Evolutionary conservation across 2,888 invertebrate genomes (phyloP).

Genomic region (Suillia variegata): DNA sequence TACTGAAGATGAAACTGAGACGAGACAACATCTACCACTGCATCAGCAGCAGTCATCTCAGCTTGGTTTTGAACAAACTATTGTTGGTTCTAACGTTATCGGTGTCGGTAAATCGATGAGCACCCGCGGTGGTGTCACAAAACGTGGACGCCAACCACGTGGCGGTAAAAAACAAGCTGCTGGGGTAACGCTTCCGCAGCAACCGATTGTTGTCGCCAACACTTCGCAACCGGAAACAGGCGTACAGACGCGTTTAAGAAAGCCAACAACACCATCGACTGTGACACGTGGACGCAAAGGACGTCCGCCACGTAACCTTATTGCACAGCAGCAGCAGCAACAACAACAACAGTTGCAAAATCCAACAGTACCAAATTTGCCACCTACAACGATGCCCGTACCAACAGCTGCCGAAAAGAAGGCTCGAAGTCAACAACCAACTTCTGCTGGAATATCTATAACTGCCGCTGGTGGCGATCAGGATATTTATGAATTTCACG

Average conservation of each 20-base stretch:
- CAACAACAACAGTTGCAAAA: conserved; percentile 25
- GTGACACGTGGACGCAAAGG: conserved; percentile 59
- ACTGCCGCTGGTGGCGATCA: conserved; percentile 56
- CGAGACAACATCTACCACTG: conserved; percentile 33
- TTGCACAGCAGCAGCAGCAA: conserved; percentile 25
- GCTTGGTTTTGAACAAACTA: conserved; percentile 5
- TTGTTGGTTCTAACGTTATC: background rate
- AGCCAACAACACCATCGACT: conserved; percentile 43
- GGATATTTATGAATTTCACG: conserved; percentile 89
- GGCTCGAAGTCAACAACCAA: conserved; percentile 41
- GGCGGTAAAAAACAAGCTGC: conserved; percentile 49
- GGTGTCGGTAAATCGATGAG: conserved; percentile 41
- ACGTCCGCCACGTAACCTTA: conserved; percentile 59
- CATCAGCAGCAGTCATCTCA: conserved; percentile 14
- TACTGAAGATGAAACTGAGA: conserved; percentile 58
- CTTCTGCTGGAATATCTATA: conserved; percentile 27
- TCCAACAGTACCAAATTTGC: background rate
- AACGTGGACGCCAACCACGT: conserved; percentile 53
- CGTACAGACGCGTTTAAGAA: conserved; percentile 66
- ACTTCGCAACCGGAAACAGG: conserved; percentile 54
- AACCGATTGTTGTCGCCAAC: conserved; percentile 50
- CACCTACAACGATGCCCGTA: conserved; percentile 19
- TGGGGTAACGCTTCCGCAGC: background rate
- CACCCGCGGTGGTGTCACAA: conserved; percentile 42
- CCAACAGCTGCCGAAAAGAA: conserved; percentile 57